phyloP scores from a whole-genome alignment of 2,888 invertebrate species.

The Deilephila porcellus region DNA sequence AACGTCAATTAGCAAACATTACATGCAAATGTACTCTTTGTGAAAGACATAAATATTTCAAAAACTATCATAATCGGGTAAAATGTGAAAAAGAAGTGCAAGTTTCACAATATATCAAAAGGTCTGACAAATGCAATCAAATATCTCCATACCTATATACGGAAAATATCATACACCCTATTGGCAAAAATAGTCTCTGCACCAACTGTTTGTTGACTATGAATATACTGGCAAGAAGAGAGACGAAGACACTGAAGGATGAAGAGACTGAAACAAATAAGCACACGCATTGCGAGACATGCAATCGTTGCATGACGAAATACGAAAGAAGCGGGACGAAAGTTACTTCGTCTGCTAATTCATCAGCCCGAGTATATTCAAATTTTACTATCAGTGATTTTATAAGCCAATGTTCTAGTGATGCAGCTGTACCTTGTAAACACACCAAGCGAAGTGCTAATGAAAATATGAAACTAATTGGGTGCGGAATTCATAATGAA shows the following conservation, averaged over 20 bases:
- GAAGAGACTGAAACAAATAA: slow-evolving; percentile 14
- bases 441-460: not conserved
- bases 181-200: not conserved
- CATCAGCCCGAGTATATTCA: not conserved
- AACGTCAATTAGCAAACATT: slow-evolving; percentile 59
- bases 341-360: not conserved
- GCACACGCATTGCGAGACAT: not conserved
- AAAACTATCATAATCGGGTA: not conserved
- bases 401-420: not conserved
- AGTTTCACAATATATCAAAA: not conserved
- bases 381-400: slow-evolving; percentile 1
- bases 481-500: not conserved
- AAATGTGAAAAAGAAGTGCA: slow-evolving; percentile 16
- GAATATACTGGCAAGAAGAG: slow-evolving; percentile 1
- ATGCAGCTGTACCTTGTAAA: not conserved
- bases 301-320: not conserved
- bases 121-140: not conserved
- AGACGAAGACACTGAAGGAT: not conserved
- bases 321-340: not conserved
- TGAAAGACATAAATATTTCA: slow-evolving; percentile 4
- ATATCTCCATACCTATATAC: not conserved
- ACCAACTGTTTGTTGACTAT: slow-evolving; percentile 5
- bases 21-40: slow-evolving; percentile 24
- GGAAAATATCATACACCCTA: not conserved
- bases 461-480: slow-evolving; percentile 19